Evolutionary conservation across 2,888 invertebrate genomes (phyloP).

Genomic region (Anthrax anthrax): DNA sequence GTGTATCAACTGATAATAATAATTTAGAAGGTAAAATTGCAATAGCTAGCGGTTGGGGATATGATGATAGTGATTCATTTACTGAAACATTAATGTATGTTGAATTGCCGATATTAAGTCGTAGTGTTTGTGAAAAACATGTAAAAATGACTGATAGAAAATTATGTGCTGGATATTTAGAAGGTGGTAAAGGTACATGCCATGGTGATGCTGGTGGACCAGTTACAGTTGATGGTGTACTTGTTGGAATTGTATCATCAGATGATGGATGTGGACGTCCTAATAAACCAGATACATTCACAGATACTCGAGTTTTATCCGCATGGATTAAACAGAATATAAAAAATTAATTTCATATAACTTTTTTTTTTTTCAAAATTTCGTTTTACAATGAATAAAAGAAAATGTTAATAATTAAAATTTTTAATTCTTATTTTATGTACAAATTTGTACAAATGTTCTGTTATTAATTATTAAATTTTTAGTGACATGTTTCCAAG

Average conservation of each 20-base stretch:
- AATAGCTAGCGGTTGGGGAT: not conserved
- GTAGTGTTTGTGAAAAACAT: constrained; percentile 25
- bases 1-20: not conserved
- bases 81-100: constrained; percentile 29
- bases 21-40: not conserved
- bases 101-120: constrained; percentile 33
- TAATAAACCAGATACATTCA: constrained; percentile 14
- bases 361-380: no score
- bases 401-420: no score
- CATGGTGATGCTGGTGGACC: constrained; percentile 13
- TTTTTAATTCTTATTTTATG: no score
- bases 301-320: constrained; percentile 24
- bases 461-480: no score
- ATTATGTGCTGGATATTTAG: constrained; percentile 9
- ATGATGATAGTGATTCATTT: not conserved
- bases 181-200: constrained; percentile 9
- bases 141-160: constrained; percentile 5
- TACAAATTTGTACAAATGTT: no score
- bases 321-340: constrained; percentile 22
- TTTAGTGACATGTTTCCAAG: no score
- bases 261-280: constrained; percentile 9
- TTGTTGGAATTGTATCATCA: constrained; percentile 10
- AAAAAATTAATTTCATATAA: no score
- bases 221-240: constrained; percentile 1
- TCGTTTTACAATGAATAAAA: no score